Evolutionary conservation across 2,797 vertebrate species (phyloP).

Genomic region (Ataeniobius toweri): DNA sequence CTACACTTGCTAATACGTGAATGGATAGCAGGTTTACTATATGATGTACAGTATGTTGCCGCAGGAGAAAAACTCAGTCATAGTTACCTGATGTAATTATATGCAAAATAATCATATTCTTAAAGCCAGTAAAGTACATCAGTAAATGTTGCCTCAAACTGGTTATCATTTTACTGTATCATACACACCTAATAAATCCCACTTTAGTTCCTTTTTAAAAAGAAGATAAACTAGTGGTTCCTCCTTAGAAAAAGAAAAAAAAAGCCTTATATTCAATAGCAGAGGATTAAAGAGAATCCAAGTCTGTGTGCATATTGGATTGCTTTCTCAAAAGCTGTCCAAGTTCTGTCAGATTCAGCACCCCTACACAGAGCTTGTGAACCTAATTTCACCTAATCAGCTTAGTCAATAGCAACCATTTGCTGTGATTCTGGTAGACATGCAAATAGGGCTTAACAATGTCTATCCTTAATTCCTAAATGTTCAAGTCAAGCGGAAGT

Average conservation of each 20-base stretch:
- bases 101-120: slow-evolving; percentile 1
- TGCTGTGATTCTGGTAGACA: slow-evolving; percentile 81
- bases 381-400: slow-evolving; percentile 85
- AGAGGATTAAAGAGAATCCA: slow-evolving; percentile 72
- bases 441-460: slow-evolving; percentile 81
- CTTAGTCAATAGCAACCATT: slow-evolving; percentile 83
- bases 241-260: slow-evolving; percentile 40
- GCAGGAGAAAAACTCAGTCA: neutral
- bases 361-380: slow-evolving; percentile 78
- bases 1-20: neutral
- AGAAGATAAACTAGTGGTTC: slow-evolving; percentile 50
- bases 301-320: slow-evolving; percentile 77
- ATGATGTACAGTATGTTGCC: no score
- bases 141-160: neutral
- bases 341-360: slow-evolving; percentile 80
- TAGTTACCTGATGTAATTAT: neutral
- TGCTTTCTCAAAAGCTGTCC: slow-evolving; percentile 76
- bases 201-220: slow-evolving; percentile 47
- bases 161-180: slow-evolving; percentile 38
- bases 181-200: slow-evolving; percentile 47
- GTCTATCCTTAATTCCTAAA: slow-evolving; percentile 82
- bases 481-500: slow-evolving; percentile 78
- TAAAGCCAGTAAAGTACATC: neutral
- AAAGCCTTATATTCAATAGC: slow-evolving; percentile 66
- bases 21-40: neutral